These are phyloP conservation scores for Plumapathes pennacea DNA, from an alignment of 92 coral and sea anemone genomes.

Conservation along the genomic window DNA sequence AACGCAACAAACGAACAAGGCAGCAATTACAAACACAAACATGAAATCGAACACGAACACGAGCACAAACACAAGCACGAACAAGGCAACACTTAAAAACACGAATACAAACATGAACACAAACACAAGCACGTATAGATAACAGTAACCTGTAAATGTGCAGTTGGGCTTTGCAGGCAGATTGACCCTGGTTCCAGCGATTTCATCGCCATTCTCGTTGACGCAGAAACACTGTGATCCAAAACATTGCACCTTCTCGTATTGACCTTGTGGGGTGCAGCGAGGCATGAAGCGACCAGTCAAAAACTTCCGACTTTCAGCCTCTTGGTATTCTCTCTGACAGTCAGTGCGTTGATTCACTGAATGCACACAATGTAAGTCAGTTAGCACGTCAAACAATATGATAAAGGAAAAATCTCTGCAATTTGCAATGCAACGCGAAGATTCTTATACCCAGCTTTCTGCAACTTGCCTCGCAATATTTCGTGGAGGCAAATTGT, in stretches of 20 bases:
- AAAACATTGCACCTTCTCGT: slow-evolving; percentile 74
- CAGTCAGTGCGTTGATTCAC: slow-evolving; percentile 52
- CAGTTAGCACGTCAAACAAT: too few species aligned
- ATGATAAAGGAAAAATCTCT: too few species aligned
- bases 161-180: slow-evolving; percentile 75
- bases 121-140: background rate
- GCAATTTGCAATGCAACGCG: too few species aligned
- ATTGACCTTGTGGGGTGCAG: slow-evolving; percentile 75
- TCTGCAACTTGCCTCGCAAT: too few species aligned
- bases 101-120: background rate
- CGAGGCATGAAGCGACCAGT: slow-evolving; percentile 77
- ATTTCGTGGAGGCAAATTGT: too few species aligned
- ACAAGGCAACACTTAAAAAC: background rate
- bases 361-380: too few species aligned
- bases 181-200: slow-evolving; percentile 65
- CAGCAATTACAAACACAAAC: too few species aligned
- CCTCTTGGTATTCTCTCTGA: slow-evolving; percentile 64
- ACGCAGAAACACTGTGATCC: slow-evolving; percentile 83
- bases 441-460: too few species aligned
- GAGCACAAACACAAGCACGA: background rate
- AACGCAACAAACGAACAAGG: too few species aligned
- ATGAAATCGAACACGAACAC: slow-evolving; percentile 5
- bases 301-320: slow-evolving; percentile 33
- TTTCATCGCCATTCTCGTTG: slow-evolving; percentile 83
- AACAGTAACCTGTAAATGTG: slow-evolving; percentile 56